These are phyloP conservation scores for Rhinichthys klamathensis DNA, from an alignment of 2,113 vertebrate genomes.

Conservation along the genomic window DNA sequence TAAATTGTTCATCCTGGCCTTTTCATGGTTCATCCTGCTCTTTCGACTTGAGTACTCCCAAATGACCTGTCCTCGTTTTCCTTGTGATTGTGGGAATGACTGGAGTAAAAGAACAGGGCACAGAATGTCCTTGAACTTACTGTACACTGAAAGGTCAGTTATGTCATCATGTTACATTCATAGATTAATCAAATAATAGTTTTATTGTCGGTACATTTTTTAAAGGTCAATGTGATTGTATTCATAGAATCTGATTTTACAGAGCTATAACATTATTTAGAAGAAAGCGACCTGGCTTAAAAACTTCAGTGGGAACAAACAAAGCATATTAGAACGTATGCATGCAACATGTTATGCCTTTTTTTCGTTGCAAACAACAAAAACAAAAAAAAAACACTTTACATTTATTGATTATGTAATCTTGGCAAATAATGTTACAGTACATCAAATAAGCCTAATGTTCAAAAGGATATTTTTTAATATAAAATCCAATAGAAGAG, in stretches of 20 bases:
- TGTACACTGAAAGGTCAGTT: background rate
- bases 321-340: background rate
- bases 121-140: background rate
- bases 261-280: background rate
- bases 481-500: background rate
- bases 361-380: background rate
- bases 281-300: background rate
- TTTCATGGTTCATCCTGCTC: conserved; percentile 8
- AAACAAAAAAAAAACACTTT: background rate
- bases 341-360: background rate
- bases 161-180: conserved; percentile 17
- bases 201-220: background rate
- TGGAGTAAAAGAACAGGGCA: background rate
- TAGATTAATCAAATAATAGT: background rate
- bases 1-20: conserved; percentile 20
- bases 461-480: background rate
- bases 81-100: background rate
- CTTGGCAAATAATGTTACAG: background rate
- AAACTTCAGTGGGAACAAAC: background rate
- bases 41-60: background rate
- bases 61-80: background rate
- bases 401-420: background rate
- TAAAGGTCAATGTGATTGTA: background rate
- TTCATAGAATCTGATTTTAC: background rate
- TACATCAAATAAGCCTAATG: background rate